Conservation (phyloP, 2,113 vertebrate species). For the Rhegmatorhina hoffmannsi region DNA sequence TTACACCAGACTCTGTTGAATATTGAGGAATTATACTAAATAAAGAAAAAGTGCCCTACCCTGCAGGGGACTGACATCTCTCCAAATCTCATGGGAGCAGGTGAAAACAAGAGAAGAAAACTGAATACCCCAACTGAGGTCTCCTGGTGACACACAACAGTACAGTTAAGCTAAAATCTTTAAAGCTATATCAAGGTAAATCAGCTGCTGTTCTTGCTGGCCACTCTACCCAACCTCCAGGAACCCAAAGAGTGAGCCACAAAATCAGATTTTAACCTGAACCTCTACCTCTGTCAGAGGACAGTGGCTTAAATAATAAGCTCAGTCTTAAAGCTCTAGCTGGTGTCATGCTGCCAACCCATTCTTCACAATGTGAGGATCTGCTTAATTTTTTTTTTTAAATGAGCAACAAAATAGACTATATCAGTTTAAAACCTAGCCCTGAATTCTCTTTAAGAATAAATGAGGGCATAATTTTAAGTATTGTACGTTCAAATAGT, state of each 20-base stretch:
- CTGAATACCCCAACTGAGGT: neutral
- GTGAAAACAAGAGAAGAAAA: neutral
- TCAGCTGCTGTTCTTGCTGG: neutral
- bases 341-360: neutral
- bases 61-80: neutral
- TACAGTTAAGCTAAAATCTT: neutral
- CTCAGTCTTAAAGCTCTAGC: neutral
- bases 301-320: neutral
- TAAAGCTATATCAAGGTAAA: neutral
- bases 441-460: neutral
- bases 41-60: neutral
- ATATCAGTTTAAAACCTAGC: neutral
- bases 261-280: neutral
- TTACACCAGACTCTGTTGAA: neutral
- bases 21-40: neutral
- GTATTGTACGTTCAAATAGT: accelerated
- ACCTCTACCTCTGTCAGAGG: neutral
- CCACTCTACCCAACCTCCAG: neutral
- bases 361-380: neutral
- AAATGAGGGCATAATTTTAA: neutral
- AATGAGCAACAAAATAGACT: neutral
- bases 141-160: neutral
- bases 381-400: neutral
- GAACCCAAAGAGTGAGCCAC: neutral
- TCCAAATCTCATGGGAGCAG: neutral